A percentile compares a stretch with the other conserved stretches of the same genome.
phyloP scores from a whole-genome alignment of 2,113 vertebrate genomes.

The Dasyornis broadbenti region DNA sequence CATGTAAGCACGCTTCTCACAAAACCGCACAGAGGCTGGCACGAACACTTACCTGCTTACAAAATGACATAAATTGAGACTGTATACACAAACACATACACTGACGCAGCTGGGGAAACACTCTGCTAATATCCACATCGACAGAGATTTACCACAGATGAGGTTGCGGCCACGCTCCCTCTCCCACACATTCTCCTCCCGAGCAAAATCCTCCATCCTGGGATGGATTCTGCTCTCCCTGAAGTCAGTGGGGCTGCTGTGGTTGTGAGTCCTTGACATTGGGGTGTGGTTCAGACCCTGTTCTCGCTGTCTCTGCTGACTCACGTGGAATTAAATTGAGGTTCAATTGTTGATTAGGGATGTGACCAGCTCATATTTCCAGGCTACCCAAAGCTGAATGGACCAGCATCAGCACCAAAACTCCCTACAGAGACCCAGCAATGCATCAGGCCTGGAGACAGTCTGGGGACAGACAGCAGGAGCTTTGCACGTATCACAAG shows the following conservation, averaged over 20 bases:
- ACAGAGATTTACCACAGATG: background rate
- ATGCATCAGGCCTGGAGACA: background rate
- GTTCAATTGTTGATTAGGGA: background rate
- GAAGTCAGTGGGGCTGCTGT: background rate
- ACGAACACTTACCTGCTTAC: background rate
- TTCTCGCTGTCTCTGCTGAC: background rate
- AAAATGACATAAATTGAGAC: conserved; percentile 12
- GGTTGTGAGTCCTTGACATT: rapidly evolving
- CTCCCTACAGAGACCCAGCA: background rate
- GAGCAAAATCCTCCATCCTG: background rate
- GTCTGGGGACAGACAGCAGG: no score
- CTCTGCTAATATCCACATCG: background rate
- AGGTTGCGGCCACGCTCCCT: background rate
- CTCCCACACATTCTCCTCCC: background rate
- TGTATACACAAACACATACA: conserved; percentile 13
- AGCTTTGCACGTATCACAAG: no score
- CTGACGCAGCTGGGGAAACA: conserved; percentile 23
- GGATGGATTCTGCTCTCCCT: background rate
- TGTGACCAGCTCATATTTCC: background rate
- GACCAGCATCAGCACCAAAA: background rate
- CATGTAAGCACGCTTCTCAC: background rate
- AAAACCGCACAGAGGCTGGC: background rate
- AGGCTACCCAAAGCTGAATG: background rate
- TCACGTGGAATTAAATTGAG: background rate
- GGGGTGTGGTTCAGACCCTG: rapidly evolving